Evolutionary conservation across 2,888 invertebrate genomes (phyloP).

Genomic region (Dasypogon diadema): DNA sequence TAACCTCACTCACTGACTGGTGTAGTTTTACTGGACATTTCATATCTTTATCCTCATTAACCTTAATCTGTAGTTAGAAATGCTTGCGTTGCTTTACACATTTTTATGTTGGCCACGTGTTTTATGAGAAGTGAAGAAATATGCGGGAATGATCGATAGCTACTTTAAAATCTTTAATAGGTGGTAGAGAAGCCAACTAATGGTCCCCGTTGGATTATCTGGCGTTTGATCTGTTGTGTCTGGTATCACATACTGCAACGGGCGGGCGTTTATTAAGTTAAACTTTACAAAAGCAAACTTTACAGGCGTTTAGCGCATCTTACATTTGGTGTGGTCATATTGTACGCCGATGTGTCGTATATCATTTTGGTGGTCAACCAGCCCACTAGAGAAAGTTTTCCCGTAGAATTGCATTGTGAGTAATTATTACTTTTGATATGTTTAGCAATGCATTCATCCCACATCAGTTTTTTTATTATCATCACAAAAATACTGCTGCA

Average conservation of each 20-base stretch:
- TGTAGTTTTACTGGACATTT: constrained; percentile 11
- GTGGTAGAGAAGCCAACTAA: not conserved
- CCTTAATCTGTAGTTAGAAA: constrained; percentile 18
- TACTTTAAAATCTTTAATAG: not conserved
- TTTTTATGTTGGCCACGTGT: constrained; percentile 1
- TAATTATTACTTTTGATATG: not conserved
- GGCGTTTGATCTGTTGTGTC: not conserved
- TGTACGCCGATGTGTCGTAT: not conserved
- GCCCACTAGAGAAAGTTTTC: constrained; percentile 30
- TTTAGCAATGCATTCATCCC: not conserved
- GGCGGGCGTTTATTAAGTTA: not conserved
- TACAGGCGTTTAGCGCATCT: not conserved
- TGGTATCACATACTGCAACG: not conserved
- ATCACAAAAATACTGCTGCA: not conserved
- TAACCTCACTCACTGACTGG: constrained; percentile 13
- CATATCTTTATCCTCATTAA: constrained; percentile 21
- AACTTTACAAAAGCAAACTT: not conserved
- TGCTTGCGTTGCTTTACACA: not conserved
- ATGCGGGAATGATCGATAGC: not conserved
- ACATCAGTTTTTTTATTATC: not conserved
- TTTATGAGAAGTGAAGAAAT: not conserved
- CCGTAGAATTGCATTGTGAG: not conserved
- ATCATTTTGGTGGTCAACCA: not conserved
- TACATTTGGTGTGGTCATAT: not conserved
- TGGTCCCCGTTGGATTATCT: not conserved